phyloP scores from a whole-genome alignment of 1,140 invertebrate species.

The Drosophila sturtevanti region DNA sequence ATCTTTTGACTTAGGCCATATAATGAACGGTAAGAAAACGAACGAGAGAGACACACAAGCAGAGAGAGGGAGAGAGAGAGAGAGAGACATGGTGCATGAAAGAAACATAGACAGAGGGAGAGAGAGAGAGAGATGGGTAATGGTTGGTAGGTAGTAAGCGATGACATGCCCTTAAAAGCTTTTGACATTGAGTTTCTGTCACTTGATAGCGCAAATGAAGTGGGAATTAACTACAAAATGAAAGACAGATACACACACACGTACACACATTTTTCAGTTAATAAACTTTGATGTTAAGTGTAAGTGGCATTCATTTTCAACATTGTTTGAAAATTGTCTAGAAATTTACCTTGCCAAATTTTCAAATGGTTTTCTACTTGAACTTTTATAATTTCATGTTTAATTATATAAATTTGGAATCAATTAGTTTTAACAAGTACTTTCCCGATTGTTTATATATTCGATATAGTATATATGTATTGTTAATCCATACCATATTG shows the following conservation, averaged over 20 bases:
- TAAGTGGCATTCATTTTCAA: slow-evolving; percentile 8
- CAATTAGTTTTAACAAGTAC: too few relatives aligned
- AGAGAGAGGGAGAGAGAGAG: slow-evolving; percentile 1
- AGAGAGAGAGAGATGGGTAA: background rate
- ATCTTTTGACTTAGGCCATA: slow-evolving; percentile 21
- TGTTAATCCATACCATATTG: too few relatives aligned
- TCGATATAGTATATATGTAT: too few relatives aligned
- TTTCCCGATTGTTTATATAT: too few relatives aligned
- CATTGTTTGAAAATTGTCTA: background rate
- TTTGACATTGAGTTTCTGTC: slow-evolving; percentile 17
- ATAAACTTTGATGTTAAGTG: slow-evolving; percentile 7
- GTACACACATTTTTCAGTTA: slow-evolving; percentile 5
- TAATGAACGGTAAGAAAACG: slow-evolving; percentile 34
- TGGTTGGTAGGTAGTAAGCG: background rate
- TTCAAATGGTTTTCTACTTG: too few relatives aligned
- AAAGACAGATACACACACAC: background rate
- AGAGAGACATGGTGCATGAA: background rate
- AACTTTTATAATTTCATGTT: too few relatives aligned
- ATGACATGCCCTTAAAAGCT: slow-evolving; percentile 11
- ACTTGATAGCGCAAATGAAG: slow-evolving; percentile 25
- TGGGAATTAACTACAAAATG: slow-evolving; percentile 8
- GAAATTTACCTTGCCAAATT: background rate
- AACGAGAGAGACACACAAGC: background rate
- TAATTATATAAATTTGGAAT: too few relatives aligned
- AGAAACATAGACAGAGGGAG: background rate